Conservation (phyloP, 2,888 invertebrate species). For the Suillia variegata region DNA sequence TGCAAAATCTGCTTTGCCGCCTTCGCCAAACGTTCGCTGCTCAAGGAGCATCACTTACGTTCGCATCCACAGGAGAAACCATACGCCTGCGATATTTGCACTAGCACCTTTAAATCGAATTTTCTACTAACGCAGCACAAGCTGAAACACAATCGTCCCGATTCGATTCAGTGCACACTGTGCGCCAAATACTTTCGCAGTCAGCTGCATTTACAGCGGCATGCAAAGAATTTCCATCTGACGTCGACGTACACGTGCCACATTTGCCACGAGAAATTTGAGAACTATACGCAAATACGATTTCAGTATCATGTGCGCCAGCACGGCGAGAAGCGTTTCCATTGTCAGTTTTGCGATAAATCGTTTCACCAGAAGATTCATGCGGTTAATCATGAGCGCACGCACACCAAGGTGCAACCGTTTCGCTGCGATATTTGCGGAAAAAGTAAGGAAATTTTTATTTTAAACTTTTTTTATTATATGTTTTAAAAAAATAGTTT, state of each 20-base stretch:
- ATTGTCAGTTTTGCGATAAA: conserved; percentile 38
- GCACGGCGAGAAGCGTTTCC: conserved; percentile 39
- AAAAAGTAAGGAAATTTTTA: conserved; percentile 33
- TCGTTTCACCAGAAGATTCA: conserved; percentile 40
- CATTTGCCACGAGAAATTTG: conserved; percentile 37
- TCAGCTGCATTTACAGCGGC: conserved; percentile 35
- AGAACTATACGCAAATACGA: conserved; percentile 39
- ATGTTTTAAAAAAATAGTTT: not conserved
- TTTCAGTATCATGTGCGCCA: conserved; percentile 41
- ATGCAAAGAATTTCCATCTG: conserved; percentile 36
- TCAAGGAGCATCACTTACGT: conserved; percentile 30
- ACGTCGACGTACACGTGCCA: conserved; percentile 39
- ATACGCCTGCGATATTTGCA: conserved; percentile 32
- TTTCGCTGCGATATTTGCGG: conserved; percentile 39
- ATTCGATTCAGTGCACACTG: conserved; percentile 34
- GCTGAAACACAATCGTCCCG: conserved; percentile 33
- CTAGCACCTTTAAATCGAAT: conserved; percentile 32
- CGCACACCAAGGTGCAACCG: conserved; percentile 40
- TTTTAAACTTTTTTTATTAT: not conserved
- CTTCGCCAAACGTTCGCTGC: conserved; percentile 29
- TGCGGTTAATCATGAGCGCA: conserved; percentile 39
- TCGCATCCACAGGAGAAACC: conserved; percentile 35
- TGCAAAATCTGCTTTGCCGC: conserved; percentile 32
- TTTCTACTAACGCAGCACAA: conserved; percentile 34
- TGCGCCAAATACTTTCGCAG: conserved; percentile 39